Conservation (phyloP, 2,888 invertebrate species). For the Scelioninae gen. 1 region DNA sequence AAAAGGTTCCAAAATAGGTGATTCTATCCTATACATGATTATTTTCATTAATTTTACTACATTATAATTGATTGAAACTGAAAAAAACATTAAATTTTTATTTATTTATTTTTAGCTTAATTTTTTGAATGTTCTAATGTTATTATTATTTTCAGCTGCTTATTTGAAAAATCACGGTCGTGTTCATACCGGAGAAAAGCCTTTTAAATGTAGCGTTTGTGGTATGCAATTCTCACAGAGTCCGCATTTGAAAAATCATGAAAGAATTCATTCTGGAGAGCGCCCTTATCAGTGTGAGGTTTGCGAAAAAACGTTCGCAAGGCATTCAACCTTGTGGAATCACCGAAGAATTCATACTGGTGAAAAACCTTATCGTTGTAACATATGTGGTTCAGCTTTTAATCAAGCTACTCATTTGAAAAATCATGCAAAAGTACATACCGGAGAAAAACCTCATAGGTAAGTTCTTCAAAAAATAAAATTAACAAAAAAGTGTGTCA, state of each 20-base stretch:
- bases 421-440: slow-evolving; percentile 91
- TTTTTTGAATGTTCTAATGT: background rate
- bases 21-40: no score
- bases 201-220: slow-evolving; percentile 91
- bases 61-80: background rate
- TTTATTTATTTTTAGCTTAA: background rate
- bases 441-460: slow-evolving; percentile 88
- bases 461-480: slow-evolving; percentile 75
- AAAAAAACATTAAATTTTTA: background rate
- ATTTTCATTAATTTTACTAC: no score
- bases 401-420: slow-evolving; percentile 95
- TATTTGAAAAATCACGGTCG: slow-evolving; percentile 95
- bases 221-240: slow-evolving; percentile 96
- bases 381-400: slow-evolving; percentile 89
- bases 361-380: slow-evolving; percentile 90
- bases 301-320: slow-evolving; percentile 94
- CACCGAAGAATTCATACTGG: slow-evolving; percentile 95
- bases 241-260: slow-evolving; percentile 94
- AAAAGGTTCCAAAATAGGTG: no score
- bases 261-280: slow-evolving; percentile 94
- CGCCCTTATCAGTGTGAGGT: slow-evolving; percentile 95
- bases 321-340: slow-evolving; percentile 95
- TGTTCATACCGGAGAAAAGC: slow-evolving; percentile 91
- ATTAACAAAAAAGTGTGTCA: no score
- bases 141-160: slow-evolving; percentile 85